A percentile compares a stretch with the other conserved stretches of the same genome.
phyloP scores from a whole-genome alignment of 2,888 invertebrate genomes.

The Drosophila maculinotata region DNA sequence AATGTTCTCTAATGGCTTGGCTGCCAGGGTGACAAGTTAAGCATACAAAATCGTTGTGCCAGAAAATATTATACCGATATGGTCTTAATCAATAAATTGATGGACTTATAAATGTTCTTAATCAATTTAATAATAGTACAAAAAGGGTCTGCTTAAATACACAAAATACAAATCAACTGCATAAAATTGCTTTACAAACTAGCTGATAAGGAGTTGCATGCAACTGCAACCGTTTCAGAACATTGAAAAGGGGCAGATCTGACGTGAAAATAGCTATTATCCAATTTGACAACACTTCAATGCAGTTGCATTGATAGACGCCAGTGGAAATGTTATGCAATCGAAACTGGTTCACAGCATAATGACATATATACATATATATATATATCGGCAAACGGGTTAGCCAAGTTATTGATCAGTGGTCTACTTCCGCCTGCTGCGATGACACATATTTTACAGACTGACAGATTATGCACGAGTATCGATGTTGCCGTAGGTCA shows the following conservation, averaged over 20 bases:
- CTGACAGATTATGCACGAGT: constrained; percentile 15
- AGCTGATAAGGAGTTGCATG: too few species aligned
- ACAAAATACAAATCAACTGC: neutral
- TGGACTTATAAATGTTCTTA: too few species aligned
- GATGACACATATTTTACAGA: constrained; percentile 46
- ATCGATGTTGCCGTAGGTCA: constrained; percentile 71
- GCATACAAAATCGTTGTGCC: constrained; percentile 20
- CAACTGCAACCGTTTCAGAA: neutral
- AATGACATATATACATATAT: constrained; percentile 30
- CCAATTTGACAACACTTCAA: neutral
- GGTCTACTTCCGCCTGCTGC: constrained; percentile 49
- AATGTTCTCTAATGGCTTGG: constrained; percentile 48
- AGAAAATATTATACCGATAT: too few species aligned
- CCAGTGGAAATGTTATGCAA: constrained; percentile 45
- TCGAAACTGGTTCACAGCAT: constrained; percentile 45
- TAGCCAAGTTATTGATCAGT: constrained; percentile 39
- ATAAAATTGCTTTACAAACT: too few species aligned
- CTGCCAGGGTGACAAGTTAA: constrained; percentile 16
- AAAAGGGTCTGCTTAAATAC: too few species aligned
- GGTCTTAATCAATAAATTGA: too few species aligned
- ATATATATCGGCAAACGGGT: constrained; percentile 43
- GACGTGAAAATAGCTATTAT: neutral
- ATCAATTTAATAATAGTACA: too few species aligned
- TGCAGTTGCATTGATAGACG: constrained; percentile 27
- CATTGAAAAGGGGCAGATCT: neutral